These are phyloP conservation scores for Chloropsis hardwickii DNA, from an alignment of 2,113 vertebrate species.

Conservation along the genomic window DNA sequence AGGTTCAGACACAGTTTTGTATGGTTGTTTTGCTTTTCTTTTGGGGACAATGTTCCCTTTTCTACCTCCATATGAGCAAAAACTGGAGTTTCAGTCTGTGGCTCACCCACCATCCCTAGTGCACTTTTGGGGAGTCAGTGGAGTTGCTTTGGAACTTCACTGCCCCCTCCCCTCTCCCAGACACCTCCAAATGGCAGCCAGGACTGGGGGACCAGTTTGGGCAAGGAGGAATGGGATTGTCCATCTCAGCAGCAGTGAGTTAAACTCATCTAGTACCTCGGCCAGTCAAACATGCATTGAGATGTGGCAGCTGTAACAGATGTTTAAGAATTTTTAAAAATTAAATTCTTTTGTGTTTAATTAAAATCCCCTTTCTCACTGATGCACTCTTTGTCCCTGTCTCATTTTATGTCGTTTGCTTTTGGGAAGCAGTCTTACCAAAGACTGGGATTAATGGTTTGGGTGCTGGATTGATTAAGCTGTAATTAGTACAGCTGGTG, in stretches of 20 bases:
- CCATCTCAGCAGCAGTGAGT: rapidly evolving
- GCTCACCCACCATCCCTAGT: no score
- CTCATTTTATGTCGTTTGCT: background rate
- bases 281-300: background rate
- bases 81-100: background rate
- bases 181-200: background rate
- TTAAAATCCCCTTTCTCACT: background rate
- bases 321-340: background rate
- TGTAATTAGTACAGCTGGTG: no score
- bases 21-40: background rate
- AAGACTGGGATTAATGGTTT: background rate
- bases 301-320: background rate
- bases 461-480: background rate
- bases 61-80: background rate
- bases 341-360: background rate
- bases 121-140: background rate
- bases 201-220: rapidly evolving
- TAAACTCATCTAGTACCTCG: background rate
- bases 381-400: background rate
- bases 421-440: background rate
- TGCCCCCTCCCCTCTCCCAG: background rate
- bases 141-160: background rate
- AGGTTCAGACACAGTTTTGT: background rate
- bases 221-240: background rate
- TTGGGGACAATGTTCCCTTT: background rate